These are phyloP conservation scores for Pectinophora gossypiella DNA, from an alignment of 1,140 invertebrate species.

Conservation along the genomic window DNA sequence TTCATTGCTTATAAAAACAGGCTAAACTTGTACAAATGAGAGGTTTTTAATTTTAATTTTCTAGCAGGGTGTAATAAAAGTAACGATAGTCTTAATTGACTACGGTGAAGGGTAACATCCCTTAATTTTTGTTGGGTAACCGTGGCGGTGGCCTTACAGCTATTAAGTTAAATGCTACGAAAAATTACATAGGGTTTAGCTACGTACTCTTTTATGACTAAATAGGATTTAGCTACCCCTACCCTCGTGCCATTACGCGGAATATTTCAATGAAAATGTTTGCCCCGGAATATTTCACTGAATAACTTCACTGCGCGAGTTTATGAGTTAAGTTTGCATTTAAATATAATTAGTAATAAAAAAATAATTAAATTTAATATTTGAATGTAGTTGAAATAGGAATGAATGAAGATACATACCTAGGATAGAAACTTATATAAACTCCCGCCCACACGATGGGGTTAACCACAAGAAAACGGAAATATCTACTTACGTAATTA, in stretches of 20 bases:
- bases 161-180: constrained; percentile 2
- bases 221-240: neutral
- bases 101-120: constrained; percentile 1
- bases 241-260: neutral
- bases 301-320: too few species aligned
- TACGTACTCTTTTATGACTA: neutral
- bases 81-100: neutral
- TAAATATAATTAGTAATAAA: too few species aligned
- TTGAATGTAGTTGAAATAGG: too few species aligned
- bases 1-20: neutral
- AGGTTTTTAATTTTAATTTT: neutral
- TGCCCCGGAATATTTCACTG: neutral
- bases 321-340: too few species aligned
- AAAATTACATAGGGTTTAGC: constrained; percentile 1
- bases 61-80: neutral
- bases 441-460: too few species aligned
- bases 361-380: too few species aligned
- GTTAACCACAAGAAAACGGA: too few species aligned
- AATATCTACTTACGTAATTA: too few species aligned
- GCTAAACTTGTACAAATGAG: neutral
- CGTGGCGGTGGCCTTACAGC: neutral
- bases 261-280: neutral
- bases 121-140: neutral
- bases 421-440: too few species aligned
- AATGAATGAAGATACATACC: too few species aligned